These are phyloP conservation scores for Geotrupes spiniger DNA, from an alignment of 2,888 invertebrate species.

Conservation along the genomic window DNA sequence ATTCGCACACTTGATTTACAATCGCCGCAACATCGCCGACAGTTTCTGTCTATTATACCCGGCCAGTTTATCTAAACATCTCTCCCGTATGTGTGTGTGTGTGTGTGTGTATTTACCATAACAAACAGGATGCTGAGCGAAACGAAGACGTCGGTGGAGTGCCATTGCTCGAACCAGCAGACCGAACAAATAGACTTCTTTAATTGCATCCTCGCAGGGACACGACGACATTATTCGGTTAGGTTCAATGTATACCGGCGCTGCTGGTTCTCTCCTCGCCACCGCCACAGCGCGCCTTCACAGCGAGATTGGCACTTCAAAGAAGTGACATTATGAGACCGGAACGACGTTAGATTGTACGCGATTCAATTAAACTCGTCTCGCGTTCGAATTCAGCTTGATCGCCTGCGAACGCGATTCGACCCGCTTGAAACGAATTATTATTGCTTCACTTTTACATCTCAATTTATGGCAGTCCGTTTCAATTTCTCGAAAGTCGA, in stretches of 20 bases:
- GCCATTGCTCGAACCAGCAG: conserved; percentile 19
- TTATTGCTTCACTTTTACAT: no score
- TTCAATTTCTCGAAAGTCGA: no score
- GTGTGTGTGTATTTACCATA: no score
- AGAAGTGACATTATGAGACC: conserved; percentile 9
- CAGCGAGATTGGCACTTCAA: conserved; percentile 6
- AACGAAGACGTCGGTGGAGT: background rate
- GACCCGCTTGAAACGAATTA: no score
- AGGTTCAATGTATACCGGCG: conserved; percentile 18
- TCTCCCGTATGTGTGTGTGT: no score
- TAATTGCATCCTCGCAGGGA: conserved; percentile 13
- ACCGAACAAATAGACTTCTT: conserved; percentile 22
- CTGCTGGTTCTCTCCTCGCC: no score
- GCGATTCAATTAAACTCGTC: conserved; percentile 1
- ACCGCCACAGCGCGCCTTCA: conserved; percentile 8
- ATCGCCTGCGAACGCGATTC: no score
- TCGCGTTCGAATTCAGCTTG: no score
- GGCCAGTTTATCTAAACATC: no score
- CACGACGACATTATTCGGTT: conserved; percentile 13
- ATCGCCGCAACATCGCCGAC: background rate
- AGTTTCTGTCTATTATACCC: no score
- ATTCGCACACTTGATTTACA: conserved; percentile 1
- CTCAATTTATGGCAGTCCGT: no score
- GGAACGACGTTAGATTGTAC: conserved; percentile 14
- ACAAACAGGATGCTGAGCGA: no score